Evolutionary conservation across 1,140 invertebrate species (phyloP).

Genomic region (Palaemon carinicauda): DNA sequence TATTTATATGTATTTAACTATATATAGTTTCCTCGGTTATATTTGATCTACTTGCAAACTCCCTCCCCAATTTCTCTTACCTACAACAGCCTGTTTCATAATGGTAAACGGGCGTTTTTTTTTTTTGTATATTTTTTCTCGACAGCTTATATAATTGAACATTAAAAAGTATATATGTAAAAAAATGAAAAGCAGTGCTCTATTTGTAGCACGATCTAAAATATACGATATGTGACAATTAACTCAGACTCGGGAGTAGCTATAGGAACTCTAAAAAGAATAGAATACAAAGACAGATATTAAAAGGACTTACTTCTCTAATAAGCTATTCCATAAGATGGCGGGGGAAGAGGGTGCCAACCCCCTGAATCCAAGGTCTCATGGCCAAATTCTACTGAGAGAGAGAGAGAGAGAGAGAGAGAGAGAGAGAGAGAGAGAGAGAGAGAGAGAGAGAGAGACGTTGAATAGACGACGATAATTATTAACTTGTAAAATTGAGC

Average conservation of each 20-base stretch:
- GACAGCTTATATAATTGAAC: too few species aligned
- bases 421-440: too few species aligned
- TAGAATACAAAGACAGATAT: neutral
- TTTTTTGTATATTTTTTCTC: neutral
- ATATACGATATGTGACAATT: slow-evolving; percentile 17
- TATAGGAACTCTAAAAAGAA: slow-evolving; percentile 13
- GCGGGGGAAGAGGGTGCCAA: too few species aligned
- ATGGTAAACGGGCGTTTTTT: neutral
- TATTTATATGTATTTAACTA: slow-evolving; percentile 10
- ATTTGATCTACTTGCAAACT: neutral
- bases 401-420: too few species aligned
- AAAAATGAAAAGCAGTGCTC: neutral
- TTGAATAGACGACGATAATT: neutral
- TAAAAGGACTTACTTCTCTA: neutral
- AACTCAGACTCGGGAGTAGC: neutral
- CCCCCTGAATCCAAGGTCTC: too few species aligned
- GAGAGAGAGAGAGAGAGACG: neutral
- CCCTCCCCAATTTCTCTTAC: neutral
- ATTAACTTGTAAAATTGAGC: neutral
- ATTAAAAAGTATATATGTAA: too few species aligned
- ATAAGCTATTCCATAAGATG: neutral
- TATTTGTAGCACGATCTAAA: neutral
- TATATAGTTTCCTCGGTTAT: neutral
- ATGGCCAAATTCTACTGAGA: too few species aligned
- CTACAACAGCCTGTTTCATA: neutral